Evolutionary conservation across 92 coral and sea anemone genomes (phyloP).

Genomic region (Pocillopora grandis): DNA sequence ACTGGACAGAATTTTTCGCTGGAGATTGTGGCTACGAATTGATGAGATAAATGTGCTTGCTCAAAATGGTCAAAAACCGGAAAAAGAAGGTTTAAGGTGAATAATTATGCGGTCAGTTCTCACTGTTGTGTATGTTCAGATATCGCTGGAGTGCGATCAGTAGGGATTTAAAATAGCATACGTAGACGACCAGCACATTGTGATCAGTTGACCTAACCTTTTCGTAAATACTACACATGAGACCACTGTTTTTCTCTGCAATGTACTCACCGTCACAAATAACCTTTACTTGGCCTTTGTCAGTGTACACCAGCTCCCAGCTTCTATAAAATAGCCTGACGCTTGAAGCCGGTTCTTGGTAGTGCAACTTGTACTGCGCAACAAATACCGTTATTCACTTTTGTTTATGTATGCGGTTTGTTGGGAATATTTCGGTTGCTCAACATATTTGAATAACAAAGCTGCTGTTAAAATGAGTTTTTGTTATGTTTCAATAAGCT

Average conservation of each 20-base stretch:
- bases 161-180: not conserved
- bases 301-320: not conserved
- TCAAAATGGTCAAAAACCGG: no score
- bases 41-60: no score
- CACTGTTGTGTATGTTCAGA: not conserved
- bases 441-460: conserved; percentile 27
- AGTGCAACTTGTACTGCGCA: not conserved
- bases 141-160: not conserved
- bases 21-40: no score
- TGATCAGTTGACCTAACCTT: not conserved
- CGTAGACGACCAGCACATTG: not conserved
- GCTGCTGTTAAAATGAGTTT: not conserved
- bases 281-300: not conserved
- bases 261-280: conserved; percentile 17
- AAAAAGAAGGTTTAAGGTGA: no score
- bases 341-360: not conserved
- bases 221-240: not conserved
- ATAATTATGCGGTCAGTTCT: not conserved
- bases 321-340: not conserved
- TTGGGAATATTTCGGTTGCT: not conserved
- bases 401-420: not conserved
- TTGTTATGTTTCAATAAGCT: not conserved
- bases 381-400: not conserved
- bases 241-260: not conserved
- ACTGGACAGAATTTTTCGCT: no score